Percentiles rank a stretch among this genome's conserved stretches.
These are phyloP conservation scores for Lepidurus arcticus DNA, from an alignment of 1,140 invertebrate genomes.

Conservation along the genomic window DNA sequence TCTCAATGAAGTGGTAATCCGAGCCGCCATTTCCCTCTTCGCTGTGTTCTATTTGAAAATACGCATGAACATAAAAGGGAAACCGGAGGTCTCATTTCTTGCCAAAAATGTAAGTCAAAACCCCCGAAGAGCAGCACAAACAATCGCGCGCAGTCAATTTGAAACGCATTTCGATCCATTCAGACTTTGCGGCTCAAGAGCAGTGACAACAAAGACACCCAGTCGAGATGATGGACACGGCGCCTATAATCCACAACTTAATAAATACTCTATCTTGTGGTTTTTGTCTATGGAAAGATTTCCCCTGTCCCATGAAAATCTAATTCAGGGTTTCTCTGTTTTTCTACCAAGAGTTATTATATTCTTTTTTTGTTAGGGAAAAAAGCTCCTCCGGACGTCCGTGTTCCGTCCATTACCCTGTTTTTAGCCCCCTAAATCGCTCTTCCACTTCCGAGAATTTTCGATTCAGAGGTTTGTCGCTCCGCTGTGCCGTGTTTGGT, in stretches of 20 bases:
- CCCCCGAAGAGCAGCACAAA: not conserved
- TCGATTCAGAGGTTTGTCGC: not conserved
- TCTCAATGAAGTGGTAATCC: slow-evolving; percentile 10
- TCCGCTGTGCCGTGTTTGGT: not conserved
- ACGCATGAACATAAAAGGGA: not conserved
- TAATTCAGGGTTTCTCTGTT: not conserved
- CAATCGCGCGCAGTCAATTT: not conserved
- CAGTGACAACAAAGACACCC: slow-evolving; percentile 4
- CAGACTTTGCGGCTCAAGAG: not conserved
- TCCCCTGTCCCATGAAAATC: not conserved
- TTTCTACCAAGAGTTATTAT: not conserved
- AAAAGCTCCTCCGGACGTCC: not conserved
- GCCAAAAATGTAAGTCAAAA: not conserved
- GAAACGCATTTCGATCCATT: slow-evolving; percentile 13
- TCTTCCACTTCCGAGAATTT: slow-evolving; percentile 8
- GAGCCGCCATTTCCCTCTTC: slow-evolving; percentile 8
- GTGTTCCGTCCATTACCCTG: not conserved
- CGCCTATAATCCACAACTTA: not conserved
- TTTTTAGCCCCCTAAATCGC: not conserved
- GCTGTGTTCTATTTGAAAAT: not conserved
- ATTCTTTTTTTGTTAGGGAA: not conserved
- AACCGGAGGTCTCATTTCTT: not conserved
- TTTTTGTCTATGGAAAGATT: not conserved
- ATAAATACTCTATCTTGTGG: not conserved
- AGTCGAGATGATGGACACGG: slow-evolving; percentile 16